These are phyloP conservation scores for Heteropelma amictum DNA, from an alignment of 2,888 invertebrate genomes.

Conservation along the genomic window DNA sequence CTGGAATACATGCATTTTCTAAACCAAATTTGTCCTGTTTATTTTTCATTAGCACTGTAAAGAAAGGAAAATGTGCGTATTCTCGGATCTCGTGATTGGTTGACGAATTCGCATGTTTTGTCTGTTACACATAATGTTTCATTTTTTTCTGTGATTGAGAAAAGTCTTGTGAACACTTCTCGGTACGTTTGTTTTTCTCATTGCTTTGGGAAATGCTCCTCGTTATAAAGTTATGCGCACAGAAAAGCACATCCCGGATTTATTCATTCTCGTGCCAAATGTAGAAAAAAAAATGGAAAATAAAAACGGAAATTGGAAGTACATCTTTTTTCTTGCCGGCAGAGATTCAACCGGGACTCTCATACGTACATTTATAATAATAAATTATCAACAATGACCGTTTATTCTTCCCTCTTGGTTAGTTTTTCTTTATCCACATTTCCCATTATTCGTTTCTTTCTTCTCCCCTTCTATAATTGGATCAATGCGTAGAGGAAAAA, in stretches of 20 bases:
- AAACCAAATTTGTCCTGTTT: slow-evolving; percentile 17
- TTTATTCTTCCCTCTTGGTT: slow-evolving; percentile 14
- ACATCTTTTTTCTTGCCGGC: slow-evolving; percentile 15
- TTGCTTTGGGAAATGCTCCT: slow-evolving; percentile 27
- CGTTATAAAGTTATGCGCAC: slow-evolving; percentile 41
- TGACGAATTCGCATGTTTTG: slow-evolving; percentile 10
- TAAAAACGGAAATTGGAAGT: slow-evolving; percentile 23
- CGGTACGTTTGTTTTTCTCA: slow-evolving; percentile 48
- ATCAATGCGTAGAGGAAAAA: slow-evolving; percentile 43
- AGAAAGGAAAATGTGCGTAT: slow-evolving; percentile 31
- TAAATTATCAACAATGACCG: slow-evolving; percentile 50
- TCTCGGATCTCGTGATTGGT: neutral
- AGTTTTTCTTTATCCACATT: no score
- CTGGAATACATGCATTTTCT: slow-evolving; percentile 62
- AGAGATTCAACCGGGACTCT: slow-evolving; percentile 34
- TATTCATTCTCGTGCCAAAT: slow-evolving; percentile 14
- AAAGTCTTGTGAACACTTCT: slow-evolving; percentile 64
- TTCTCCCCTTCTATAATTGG: neutral
- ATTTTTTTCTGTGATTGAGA: slow-evolving; percentile 37
- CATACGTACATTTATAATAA: slow-evolving; percentile 42
- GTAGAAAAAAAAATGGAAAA: slow-evolving; percentile 1
- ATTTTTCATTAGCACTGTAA: slow-evolving; percentile 27
- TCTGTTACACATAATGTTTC: slow-evolving; percentile 14
- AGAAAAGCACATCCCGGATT: slow-evolving; percentile 28
- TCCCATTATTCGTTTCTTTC: no score